These are phyloP conservation scores for Casuarius casuarius DNA, from an alignment of 2,113 vertebrate species.

Conservation along the genomic window DNA sequence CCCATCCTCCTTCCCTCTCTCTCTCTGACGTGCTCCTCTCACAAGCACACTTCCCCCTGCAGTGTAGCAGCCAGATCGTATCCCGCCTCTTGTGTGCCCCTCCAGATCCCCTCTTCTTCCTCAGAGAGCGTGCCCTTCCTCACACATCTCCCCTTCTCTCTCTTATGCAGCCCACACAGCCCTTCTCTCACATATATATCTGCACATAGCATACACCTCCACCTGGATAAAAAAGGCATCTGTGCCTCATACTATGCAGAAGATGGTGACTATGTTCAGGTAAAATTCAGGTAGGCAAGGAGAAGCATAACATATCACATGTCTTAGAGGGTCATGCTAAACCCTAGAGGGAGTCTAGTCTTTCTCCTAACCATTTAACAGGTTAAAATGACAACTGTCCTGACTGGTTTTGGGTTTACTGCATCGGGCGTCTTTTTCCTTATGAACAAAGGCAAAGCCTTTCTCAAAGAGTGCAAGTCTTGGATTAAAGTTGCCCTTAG, in stretches of 20 bases:
- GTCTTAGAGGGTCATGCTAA: background rate
- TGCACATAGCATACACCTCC: rapidly evolving
- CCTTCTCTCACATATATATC: rapidly evolving
- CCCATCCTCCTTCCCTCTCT: too few species aligned
- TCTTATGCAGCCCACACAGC: rapidly evolving
- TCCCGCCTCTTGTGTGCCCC: too few species aligned
- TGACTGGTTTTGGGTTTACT: background rate
- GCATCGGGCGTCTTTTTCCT: background rate
- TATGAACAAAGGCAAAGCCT: background rate
- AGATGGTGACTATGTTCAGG: background rate
- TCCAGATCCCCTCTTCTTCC: too few species aligned
- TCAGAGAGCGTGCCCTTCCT: too few species aligned
- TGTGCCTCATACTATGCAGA: background rate
- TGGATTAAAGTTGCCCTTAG: background rate
- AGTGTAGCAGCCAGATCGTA: rapidly evolving
- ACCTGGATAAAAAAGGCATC: background rate
- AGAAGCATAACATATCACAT: background rate
- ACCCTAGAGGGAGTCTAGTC: background rate
- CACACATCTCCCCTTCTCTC: rapidly evolving
- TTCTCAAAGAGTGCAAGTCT: background rate
- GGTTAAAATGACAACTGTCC: background rate
- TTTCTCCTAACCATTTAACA: background rate
- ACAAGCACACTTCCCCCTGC: rapidly evolving
- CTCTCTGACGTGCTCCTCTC: background rate
- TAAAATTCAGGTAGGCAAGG: background rate